phyloP scores from a whole-genome alignment of 2,888 invertebrate genomes.

The Leptopilina drosophilae region DNA sequence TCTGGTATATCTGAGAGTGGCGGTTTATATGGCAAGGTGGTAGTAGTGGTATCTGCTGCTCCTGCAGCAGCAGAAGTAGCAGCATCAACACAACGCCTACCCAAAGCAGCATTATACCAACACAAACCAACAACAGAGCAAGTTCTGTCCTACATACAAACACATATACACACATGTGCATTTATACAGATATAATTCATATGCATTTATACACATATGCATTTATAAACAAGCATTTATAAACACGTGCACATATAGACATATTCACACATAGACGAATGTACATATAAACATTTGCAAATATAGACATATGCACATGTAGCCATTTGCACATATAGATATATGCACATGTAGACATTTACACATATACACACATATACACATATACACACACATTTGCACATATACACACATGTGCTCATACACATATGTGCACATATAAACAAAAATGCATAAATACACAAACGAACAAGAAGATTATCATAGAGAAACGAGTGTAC shows the following conservation, averaged over 20 bases:
- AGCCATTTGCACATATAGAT: too few relatives aligned
- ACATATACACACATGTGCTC: background rate
- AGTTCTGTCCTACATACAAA: slow-evolving; percentile 35
- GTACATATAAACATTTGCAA: background rate
- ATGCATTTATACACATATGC: background rate
- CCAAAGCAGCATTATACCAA: slow-evolving; percentile 26
- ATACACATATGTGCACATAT: too few relatives aligned
- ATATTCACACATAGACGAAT: background rate
- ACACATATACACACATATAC: too few relatives aligned
- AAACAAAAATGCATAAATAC: background rate
- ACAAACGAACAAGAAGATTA: background rate
- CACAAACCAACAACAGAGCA: slow-evolving; percentile 23
- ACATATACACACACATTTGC: too few relatives aligned
- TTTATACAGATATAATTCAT: background rate
- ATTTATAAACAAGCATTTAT: background rate
- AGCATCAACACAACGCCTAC: background rate
- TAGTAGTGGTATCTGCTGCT: slow-evolving; percentile 1
- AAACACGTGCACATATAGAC: background rate
- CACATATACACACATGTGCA: background rate
- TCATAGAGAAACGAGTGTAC: slow-evolving; percentile 16
- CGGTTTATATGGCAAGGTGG: slow-evolving; percentile 54
- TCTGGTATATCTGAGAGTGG: slow-evolving; percentile 21
- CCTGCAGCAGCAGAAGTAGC: slow-evolving; percentile 6
- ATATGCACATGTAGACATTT: background rate
- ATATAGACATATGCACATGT: too few relatives aligned